Conservation (phyloP, 2,888 invertebrate species). For the Parelbella ahira region DNA sequence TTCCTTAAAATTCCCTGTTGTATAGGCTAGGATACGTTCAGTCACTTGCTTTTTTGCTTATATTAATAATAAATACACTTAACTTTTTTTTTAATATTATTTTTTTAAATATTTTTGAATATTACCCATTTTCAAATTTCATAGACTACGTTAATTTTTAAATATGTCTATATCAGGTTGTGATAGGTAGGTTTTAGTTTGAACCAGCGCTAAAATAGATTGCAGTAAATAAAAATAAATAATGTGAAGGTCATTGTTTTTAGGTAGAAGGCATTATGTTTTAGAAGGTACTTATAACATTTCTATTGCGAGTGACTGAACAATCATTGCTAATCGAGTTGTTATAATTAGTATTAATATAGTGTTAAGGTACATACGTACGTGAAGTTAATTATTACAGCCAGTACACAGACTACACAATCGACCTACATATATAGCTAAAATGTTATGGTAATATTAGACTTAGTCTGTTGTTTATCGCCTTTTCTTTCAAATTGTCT, state of each 20-base stretch:
- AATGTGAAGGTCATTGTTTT: not conserved
- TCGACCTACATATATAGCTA: conserved; percentile 15
- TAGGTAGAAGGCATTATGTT: no score
- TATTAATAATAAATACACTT: not conserved
- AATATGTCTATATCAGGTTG: no score
- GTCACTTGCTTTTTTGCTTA: conserved; percentile 17
- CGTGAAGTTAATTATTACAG: conserved; percentile 10
- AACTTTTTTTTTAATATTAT: not conserved
- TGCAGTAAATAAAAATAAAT: not conserved
- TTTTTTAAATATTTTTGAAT: no score
- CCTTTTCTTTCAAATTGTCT: no score
- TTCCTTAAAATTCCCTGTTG: conserved; percentile 11
- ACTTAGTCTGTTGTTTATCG: conserved; percentile 2
- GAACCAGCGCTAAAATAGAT: no score
- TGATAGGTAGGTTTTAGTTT: no score
- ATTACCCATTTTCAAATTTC: no score
- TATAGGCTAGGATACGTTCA: conserved; percentile 12
- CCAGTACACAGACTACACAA: conserved; percentile 16
- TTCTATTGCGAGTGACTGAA: conserved; percentile 9
- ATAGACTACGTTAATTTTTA: no score
- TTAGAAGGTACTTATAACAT: no score
- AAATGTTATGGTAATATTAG: conserved; percentile 15
- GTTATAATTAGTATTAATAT: conserved; percentile 18
- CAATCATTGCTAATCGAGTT: conserved; percentile 1
- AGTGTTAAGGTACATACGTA: conserved; percentile 16